Evolutionary conservation across 1,140 invertebrate species (phyloP), one percentile per base, ranked within the genome.

Genomic region (Drosophila repletoides): DNA sequence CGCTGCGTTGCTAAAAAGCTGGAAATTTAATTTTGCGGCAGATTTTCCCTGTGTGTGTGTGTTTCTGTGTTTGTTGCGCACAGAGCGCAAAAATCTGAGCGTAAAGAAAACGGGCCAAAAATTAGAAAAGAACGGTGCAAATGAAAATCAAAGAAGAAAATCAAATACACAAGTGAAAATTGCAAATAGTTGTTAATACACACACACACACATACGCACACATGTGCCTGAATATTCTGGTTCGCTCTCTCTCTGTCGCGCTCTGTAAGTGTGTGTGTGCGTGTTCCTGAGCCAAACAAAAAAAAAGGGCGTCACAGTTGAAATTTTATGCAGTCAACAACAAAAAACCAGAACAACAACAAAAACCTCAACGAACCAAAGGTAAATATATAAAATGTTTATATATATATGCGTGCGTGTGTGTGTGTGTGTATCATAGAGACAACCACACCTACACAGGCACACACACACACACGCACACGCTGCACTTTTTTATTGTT

Each of bases 361-460:
- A 10, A 40, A 51, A 26, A 51, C 60, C 51, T 29, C 28, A 71
- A 36, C 53, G 63, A 15, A 58, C 56, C 55, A 60, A 81, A 81
- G 76, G 77, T 81, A 41, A 84, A 79, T 83, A 63, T 69, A 74
- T 81, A 77, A 59, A 84, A 84, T 83, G 77, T 83, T 77, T 73
- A 69, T 73, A 51, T 31, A 59, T 45, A 55, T 33, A 67, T 60
- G 55, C 55, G 65, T 71, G 59, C 26, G 28, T 41, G 24, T 56
- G 40, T 48, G 22, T 58, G n/a, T 2, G 5, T 26, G 40, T 34
- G 28, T 9, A 38, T 2, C 6, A 19, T 17, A 19, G 14, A 28
- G 17, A 43, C 21, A 43, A 53, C 21, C 49, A 63, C 56, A 48
- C 52, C 52, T 34, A 56, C 38, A 41, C 21, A 59, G 5, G 41